Base-by-base conservation (phyloP, 1,140 invertebrate genomes). In the Physella acuta region DNA sequence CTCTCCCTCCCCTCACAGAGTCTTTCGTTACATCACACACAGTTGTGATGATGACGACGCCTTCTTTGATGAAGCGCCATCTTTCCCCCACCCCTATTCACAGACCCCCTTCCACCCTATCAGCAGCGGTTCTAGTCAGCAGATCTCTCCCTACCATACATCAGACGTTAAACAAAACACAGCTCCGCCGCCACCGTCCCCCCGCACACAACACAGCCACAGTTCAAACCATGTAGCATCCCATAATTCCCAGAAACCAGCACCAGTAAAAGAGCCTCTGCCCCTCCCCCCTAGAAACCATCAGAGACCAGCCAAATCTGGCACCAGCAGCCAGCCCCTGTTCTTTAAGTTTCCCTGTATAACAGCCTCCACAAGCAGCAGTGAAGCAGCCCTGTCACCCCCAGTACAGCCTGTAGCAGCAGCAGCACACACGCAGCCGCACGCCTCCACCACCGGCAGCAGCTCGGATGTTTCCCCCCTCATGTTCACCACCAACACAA, bases 401-500 rank as follows among this genome's bases (percentile, higher is more conserved):
- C n/a, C 52, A 67, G 26, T 24, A 49, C 3, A 20, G 24, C 24
- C 59, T 37, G 49, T 24, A 17, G 5, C 64, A 37, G 52, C 64
- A 56, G 64, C 52, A 67, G 33, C 64, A 67, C 24, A 34, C 26
- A 3, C 2, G 2, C 59, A 61, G 20, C 52, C 52, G 20, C n/a
- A 20, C 55, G 36, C 30, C 37, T 11, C 49, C 51, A 56, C 28
- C 52, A 56, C 34, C 34, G 17, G 31, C 11, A 67, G 51, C 53
- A 67, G 34, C 30, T 56, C 64, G 28, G 81, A 82, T 31, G 62
- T 74, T 24, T 77, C 79, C 11, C 78, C 79, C 26, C 72, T 76
- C 28, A 76, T 80, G 73, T 73, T 78, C 53, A 76, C 78, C 53
- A 79, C 78, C 73, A 82, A 82, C 77, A 83, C 79, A 74, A 76